Conservation (phyloP, 2,888 invertebrate species). For the Eilema caniola region DNA sequence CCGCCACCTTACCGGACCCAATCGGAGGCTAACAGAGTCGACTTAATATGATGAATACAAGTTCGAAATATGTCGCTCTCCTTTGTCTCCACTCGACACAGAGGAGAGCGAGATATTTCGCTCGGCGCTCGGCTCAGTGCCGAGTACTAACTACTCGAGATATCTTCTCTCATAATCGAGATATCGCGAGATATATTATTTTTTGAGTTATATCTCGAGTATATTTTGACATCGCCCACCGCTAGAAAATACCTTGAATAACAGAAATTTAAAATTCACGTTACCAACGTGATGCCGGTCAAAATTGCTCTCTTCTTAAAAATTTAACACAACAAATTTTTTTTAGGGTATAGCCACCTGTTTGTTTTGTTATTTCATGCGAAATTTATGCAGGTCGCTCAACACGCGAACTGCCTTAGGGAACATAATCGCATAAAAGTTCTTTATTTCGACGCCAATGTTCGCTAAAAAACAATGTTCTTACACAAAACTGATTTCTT, state of each 20-base stretch:
- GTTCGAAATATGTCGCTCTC: no score
- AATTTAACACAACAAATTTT: neutral
- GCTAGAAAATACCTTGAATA: neutral
- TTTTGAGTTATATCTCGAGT: no score
- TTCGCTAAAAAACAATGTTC: neutral
- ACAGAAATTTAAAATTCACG: neutral
- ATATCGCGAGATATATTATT: no score
- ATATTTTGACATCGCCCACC: neutral
- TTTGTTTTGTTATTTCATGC: neutral
- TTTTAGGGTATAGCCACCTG: neutral
- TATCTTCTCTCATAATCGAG: no score
- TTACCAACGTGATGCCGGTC: neutral
- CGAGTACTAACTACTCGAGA: no score
- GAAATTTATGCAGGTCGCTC: neutral
- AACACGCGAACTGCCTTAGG: conserved; percentile 1
- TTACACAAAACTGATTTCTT: neutral
- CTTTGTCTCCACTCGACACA: no score
- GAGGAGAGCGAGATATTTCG: no score
- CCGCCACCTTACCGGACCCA: no score
- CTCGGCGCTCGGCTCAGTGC: no score
- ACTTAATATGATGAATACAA: no score
- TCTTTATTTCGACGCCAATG: conserved; percentile 3
- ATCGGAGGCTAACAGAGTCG: no score
- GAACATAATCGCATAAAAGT: conserved; percentile 9
- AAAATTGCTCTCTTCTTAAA: conserved; percentile 1